These are phyloP conservation scores for Drosophila neotestacea DNA, from an alignment of 2,888 invertebrate genomes.

Conservation along the genomic window DNA sequence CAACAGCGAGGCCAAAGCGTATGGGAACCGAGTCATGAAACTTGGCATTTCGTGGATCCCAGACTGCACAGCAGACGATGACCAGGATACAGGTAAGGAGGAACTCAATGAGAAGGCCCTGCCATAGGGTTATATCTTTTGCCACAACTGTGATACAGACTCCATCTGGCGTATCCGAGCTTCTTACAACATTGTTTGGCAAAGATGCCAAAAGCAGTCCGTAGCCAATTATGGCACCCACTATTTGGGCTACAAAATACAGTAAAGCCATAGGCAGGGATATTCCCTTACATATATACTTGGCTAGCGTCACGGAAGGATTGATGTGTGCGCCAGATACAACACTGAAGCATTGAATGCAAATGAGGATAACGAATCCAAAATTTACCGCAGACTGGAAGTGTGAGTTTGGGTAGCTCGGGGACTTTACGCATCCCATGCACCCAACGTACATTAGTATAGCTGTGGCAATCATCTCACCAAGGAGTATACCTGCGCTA, in stretches of 20 bases:
- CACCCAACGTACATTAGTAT: slow-evolving; percentile 90
- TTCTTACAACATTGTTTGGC: slow-evolving; percentile 81
- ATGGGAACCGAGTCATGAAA: slow-evolving; percentile 88
- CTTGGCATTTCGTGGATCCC: slow-evolving; percentile 89
- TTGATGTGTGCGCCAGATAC: slow-evolving; percentile 92
- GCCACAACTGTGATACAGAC: slow-evolving; percentile 88
- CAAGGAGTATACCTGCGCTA: slow-evolving; percentile 81
- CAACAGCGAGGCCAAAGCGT: slow-evolving; percentile 89
- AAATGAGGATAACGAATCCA: slow-evolving; percentile 89
- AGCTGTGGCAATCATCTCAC: slow-evolving; percentile 89
- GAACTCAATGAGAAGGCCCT: slow-evolving; percentile 88
- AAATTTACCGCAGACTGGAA: slow-evolving; percentile 85
- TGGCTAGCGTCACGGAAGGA: slow-evolving; percentile 90
- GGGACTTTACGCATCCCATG: slow-evolving; percentile 86
- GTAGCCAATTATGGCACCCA: slow-evolving; percentile 89
- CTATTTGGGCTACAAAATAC: slow-evolving; percentile 88
- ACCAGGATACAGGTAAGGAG: slow-evolving; percentile 88
- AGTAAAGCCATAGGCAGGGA: slow-evolving; percentile 85
- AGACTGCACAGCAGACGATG: slow-evolving; percentile 89
- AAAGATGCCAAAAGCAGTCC: slow-evolving; percentile 88
- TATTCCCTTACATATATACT: slow-evolving; percentile 84
- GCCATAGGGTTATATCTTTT: slow-evolving; percentile 85
- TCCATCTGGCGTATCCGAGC: slow-evolving; percentile 68
- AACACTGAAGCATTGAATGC: slow-evolving; percentile 90
- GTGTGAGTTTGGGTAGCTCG: slow-evolving; percentile 73